phyloP scores from a whole-genome alignment of 2,113 vertebrate genomes.

The Apteryx mantelli region DNA sequence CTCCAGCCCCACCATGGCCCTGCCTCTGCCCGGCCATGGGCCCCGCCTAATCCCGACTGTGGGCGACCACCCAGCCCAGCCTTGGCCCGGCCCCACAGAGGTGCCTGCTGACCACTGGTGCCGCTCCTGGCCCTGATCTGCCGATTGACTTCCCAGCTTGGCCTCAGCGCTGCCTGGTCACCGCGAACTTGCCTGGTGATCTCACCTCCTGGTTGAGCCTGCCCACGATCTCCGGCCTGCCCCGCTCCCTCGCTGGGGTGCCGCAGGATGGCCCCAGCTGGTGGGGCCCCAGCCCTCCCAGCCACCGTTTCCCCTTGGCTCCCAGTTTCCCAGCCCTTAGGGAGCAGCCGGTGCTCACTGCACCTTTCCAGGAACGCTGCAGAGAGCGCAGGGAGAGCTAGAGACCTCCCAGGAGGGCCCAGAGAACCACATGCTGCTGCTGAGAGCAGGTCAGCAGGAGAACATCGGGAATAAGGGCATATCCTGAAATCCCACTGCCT shows the following conservation, averaged over 20 bases:
- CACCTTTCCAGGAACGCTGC: too few relatives aligned
- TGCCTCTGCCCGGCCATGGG: not conserved
- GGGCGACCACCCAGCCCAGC: too few relatives aligned
- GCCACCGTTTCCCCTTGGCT: not conserved
- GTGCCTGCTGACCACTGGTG: not conserved
- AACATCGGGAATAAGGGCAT: not conserved
- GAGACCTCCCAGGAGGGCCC: not conserved
- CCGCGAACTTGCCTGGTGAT: not conserved
- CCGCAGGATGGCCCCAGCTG: not conserved
- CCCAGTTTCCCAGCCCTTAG: too few relatives aligned
- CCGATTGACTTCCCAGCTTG: not conserved
- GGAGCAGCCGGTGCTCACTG: too few relatives aligned
- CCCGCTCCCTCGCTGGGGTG: too few relatives aligned
- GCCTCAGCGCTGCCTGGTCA: not conserved
- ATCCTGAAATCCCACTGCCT: not conserved
- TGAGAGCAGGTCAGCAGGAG: not conserved
- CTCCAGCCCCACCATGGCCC: too few relatives aligned
- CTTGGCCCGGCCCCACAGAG: not conserved
- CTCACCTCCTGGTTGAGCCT: not conserved
- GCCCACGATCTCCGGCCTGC: too few relatives aligned
- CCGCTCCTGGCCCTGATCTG: too few relatives aligned
- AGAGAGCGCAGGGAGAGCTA: rapidly evolving
- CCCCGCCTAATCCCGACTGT: too few relatives aligned
- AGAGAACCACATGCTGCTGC: not conserved
- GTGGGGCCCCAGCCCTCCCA: not conserved